Percentiles rank a stretch among this genome's conserved stretches.
These are phyloP conservation scores for Botia kubotai DNA, from an alignment of 2,797 vertebrate species.

Conservation along the genomic window DNA sequence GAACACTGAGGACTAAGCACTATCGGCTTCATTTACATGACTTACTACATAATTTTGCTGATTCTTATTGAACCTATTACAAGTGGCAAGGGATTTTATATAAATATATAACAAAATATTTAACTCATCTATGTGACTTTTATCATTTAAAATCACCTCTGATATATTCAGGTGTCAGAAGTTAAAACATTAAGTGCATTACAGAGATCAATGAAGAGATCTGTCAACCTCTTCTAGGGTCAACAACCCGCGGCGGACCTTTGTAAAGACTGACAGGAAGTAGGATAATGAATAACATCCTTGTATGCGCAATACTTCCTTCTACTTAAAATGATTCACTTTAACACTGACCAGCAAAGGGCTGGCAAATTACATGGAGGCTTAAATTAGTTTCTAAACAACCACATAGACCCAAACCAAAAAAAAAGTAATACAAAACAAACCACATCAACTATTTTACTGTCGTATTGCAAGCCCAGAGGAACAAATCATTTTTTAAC, in stretches of 20 bases:
- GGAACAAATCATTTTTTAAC: background rate
- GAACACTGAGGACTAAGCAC: conserved; percentile 32
- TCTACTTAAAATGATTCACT: conserved; percentile 29
- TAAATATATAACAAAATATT: background rate
- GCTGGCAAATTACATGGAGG: background rate
- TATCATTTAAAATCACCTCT: background rate
- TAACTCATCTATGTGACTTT: background rate
- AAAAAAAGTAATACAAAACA: background rate
- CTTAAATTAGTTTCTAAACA: background rate
- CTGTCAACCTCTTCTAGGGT: conserved; percentile 28
- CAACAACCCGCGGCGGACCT: conserved; percentile 18
- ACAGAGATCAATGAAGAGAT: conserved; percentile 15
- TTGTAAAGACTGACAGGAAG: conserved; percentile 30
- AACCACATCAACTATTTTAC: background rate
- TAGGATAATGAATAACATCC: conserved; percentile 41
- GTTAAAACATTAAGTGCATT: conserved; percentile 16
- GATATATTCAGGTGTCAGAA: background rate
- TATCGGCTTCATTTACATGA: background rate
- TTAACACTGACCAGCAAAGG: background rate
- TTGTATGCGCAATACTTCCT: conserved; percentile 28
- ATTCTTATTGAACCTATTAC: background rate
- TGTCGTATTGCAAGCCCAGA: background rate
- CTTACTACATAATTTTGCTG: background rate
- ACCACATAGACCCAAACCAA: background rate
- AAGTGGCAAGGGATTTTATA: background rate